A percentile compares a stretch with the other conserved stretches of the same genome.
These are phyloP conservation scores for Falco naumanni DNA, from an alignment of 2,797 vertebrate genomes.

Conservation along the genomic window DNA sequence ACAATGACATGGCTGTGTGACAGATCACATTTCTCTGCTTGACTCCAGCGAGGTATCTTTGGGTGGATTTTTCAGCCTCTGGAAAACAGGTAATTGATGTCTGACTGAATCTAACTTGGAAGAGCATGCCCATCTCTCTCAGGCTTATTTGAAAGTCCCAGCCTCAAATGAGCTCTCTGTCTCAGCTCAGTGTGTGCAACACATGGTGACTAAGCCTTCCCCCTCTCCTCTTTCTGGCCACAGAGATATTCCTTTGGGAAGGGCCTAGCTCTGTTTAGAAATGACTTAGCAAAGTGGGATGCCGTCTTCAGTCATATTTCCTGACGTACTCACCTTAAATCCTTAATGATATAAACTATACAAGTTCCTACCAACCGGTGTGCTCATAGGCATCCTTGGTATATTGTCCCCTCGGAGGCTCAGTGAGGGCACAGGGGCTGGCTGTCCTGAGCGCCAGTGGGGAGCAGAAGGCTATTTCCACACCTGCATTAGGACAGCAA, in stretches of 20 bases:
- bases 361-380: background rate
- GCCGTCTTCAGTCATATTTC: background rate
- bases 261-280: background rate
- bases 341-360: accelerated
- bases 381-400: background rate
- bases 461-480: background rate
- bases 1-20: background rate
- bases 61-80: background rate
- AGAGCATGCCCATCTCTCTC: background rate
- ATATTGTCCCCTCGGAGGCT: accelerated
- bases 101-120: background rate
- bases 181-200: background rate
- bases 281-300: background rate
- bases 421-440: background rate
- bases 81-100: background rate
- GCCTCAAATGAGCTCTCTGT: background rate
- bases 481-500: background rate
- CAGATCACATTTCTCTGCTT: background rate
- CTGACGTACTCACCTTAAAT: background rate
- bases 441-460: background rate
- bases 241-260: background rate
- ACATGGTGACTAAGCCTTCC: background rate
- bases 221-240: background rate
- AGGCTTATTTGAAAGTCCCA: background rate
- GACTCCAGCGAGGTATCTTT: background rate